Base-by-base conservation (phyloP, 2,888 invertebrate species). In the Lissonota sp. region DNA sequence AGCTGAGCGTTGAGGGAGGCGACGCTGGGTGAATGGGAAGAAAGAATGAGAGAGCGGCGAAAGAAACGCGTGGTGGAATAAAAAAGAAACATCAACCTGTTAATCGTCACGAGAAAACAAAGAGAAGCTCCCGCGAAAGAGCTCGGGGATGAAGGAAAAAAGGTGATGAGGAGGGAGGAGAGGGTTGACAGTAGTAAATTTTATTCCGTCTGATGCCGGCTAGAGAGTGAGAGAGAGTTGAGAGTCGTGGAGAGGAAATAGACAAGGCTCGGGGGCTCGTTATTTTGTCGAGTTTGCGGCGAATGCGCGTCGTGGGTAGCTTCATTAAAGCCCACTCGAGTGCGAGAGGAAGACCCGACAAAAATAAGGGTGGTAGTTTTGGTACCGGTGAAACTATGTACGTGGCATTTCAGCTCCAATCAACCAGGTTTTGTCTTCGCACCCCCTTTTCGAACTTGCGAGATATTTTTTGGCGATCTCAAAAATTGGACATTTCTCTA, bases 261-360 rank as follows among this genome's bases (percentile, higher is more conserved):
- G 83, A 79, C 73, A 80, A 67, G 58, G 78, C 81, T 73, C 64
- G 63, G 79, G 79, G 82, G 77, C 80, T 82, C 75, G 85, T 84
- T 86, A 84, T 84, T 84, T 84, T 80, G 82, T 85, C 79, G 81
- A 80, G 84, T 83, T 83, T 79, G 84, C 77, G 76, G 82, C 73
- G 80, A 86, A 85, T 84, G 80, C 80, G 79, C 83, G 83, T 80
- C 70, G 79, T 79, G 76, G 83, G 85, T 84, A 85, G 86, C 86
- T 88, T 87, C 86, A 87, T 88, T 87, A 88, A 87, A 87, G 84
- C 81, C 83, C 86, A 86, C 86, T 87, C 84, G 83, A 84, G 82
- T 83, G 81, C 82, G 79, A 82, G 79, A 82, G 84, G 79, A 66
- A 81, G 72, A 70, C 79, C 75, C 46, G 64, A 75, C 73, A 78